phyloP scores from a whole-genome alignment of 2,113 vertebrate species.

The Sinocyclocheilus anshuiensis region DNA sequence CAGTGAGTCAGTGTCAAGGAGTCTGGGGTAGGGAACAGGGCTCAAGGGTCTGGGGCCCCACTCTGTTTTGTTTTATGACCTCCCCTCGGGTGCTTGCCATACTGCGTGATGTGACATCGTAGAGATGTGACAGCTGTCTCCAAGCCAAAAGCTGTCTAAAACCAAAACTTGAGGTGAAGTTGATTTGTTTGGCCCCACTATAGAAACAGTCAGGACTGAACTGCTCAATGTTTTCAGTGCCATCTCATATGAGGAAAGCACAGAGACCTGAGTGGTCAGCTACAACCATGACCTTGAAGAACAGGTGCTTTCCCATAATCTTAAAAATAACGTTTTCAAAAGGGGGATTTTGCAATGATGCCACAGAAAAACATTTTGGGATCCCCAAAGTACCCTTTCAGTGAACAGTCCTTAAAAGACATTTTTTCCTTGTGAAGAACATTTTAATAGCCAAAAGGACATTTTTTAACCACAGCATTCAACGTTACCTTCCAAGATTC shows the following conservation, averaged over 20 bases:
- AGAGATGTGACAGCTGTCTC: slow-evolving; percentile 79
- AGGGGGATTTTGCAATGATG: too few relatives aligned
- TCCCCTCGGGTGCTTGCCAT: slow-evolving; percentile 66
- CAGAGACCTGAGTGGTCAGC: not conserved
- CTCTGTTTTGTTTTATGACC: slow-evolving; percentile 52
- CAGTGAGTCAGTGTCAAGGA: slow-evolving; percentile 56
- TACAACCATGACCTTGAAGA: not conserved
- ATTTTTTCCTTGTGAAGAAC: too few relatives aligned
- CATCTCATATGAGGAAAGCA: slow-evolving; percentile 3
- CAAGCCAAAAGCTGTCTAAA: slow-evolving; percentile 73
- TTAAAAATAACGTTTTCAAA: not conserved
- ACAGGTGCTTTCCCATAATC: not conserved
- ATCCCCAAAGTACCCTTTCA: too few relatives aligned
- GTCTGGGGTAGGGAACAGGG: slow-evolving; percentile 59
- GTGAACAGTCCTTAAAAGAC: too few relatives aligned
- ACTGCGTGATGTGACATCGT: slow-evolving; percentile 67
- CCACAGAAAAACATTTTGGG: too few relatives aligned
- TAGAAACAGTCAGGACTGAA: not conserved
- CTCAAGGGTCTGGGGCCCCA: slow-evolving; percentile 58
- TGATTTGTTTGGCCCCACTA: slow-evolving; percentile 1
- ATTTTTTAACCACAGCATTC: not conserved
- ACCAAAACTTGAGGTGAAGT: slow-evolving; percentile 46
- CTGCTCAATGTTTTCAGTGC: not conserved
- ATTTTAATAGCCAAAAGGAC: too few relatives aligned
- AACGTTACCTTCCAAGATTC: not conserved